These are phyloP conservation scores for Leptinotarsa lineolata DNA, from an alignment of 1,140 invertebrate genomes.

Conservation along the genomic window DNA sequence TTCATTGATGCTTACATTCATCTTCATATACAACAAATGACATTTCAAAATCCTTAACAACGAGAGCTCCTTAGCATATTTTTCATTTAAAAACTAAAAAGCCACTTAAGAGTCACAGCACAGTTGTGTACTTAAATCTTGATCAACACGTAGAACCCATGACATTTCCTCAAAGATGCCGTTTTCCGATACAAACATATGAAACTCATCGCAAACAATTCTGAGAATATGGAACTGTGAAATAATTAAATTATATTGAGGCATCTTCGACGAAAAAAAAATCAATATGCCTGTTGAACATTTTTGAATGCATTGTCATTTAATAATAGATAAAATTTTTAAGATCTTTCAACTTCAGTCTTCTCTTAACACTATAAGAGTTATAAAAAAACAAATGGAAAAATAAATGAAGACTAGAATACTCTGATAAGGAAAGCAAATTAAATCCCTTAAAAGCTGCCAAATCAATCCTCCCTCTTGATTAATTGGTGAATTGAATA, in stretches of 20 bases:
- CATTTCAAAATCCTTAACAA: constrained; percentile 46
- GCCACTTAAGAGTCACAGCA: constrained; percentile 59
- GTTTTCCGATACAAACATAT: no score
- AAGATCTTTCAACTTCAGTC: constrained; percentile 27
- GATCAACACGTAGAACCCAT: constrained; percentile 23
- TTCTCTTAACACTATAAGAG: constrained; percentile 14
- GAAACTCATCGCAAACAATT: no score
- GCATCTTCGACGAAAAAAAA: neutral
- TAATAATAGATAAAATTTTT: constrained; percentile 6
- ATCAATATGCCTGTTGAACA: neutral
- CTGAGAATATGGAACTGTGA: no score
- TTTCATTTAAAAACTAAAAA: constrained; percentile 57
- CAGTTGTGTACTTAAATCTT: constrained; percentile 53
- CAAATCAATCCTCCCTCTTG: constrained; percentile 24
- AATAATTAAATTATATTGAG: neutral
- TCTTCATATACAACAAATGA: constrained; percentile 34
- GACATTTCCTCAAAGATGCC: constrained; percentile 19
- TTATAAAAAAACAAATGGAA: neutral
- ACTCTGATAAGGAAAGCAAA: neutral
- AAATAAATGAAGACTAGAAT: neutral
- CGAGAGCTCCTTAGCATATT: constrained; percentile 45
- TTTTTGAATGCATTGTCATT: neutral
- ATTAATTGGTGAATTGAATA: constrained; percentile 28
- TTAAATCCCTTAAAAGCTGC: constrained; percentile 18
- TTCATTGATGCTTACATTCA: neutral